Percentiles rank a stretch among this genome's conserved stretches.
phyloP scores from a whole-genome alignment of 2,797 vertebrate genomes.

The Lates japonicus region DNA sequence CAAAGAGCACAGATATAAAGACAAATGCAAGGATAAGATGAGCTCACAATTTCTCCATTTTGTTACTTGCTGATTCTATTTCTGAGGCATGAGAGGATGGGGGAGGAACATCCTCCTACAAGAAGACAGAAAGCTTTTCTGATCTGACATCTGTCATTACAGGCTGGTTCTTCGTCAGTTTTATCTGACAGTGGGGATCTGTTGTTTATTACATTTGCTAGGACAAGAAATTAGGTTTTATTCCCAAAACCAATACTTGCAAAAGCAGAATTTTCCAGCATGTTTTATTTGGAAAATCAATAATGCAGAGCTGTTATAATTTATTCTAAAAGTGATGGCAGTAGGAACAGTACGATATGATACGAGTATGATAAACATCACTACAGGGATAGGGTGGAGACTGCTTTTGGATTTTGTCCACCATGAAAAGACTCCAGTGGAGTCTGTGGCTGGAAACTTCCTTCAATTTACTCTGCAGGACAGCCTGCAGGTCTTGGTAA shows the following conservation, averaged over 20 bases:
- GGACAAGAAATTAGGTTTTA: slow-evolving; percentile 4
- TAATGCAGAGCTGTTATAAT: not conserved
- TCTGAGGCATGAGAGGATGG: not conserved
- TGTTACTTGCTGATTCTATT: slow-evolving; percentile 9
- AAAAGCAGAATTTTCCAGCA: slow-evolving; percentile 19
- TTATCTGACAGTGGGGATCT: slow-evolving; percentile 16
- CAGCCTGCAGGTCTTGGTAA: not conserved
- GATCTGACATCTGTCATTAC: slow-evolving; percentile 40
- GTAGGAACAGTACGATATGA: not conserved
- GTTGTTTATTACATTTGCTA: slow-evolving; percentile 33
- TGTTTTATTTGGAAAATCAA: slow-evolving; percentile 24
- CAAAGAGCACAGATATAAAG: not conserved
- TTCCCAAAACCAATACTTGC: slow-evolving; percentile 20
- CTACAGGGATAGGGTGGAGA: not conserved
- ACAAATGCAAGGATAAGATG: not conserved
- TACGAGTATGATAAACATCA: not conserved
- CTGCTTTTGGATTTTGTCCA: not conserved
- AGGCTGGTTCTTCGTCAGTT: slow-evolving; percentile 22
- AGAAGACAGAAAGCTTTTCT: slow-evolving; percentile 25
- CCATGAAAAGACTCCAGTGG: not conserved
- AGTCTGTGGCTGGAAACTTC: not conserved
- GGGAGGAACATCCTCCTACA: slow-evolving; percentile 6
- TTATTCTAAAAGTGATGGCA: not conserved
- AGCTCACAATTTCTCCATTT: not conserved
- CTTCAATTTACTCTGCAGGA: slow-evolving; percentile 8